A percentile compares a stretch with the other conserved stretches of the same genome.
phyloP scores from a whole-genome alignment of 1,140 invertebrate species.

The Eriocheir sinensis region DNA sequence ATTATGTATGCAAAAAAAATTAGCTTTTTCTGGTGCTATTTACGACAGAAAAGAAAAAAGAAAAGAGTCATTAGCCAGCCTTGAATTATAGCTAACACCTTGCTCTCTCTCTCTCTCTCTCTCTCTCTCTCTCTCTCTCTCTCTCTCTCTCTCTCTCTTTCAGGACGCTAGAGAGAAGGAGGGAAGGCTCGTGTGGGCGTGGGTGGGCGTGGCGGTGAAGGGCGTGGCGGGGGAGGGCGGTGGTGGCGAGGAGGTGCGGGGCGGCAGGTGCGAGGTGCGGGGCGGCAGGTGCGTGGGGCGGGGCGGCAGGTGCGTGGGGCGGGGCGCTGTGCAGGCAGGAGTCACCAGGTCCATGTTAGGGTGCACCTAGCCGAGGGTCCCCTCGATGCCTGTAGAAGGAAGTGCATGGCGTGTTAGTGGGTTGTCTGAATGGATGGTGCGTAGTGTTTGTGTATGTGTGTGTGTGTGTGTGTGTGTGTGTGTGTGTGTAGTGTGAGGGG shows the following conservation, averaged over 20 bases:
- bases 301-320: neutral
- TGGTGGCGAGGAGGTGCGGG: neutral
- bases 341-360: neutral
- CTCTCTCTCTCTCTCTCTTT: constrained; percentile 4
- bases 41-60: neutral
- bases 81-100: neutral
- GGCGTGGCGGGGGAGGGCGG: neutral
- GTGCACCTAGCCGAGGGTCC: neutral
- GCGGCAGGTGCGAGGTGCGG: too few relatives aligned
- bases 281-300: too few relatives aligned
- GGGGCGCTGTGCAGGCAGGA: neutral
- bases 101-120: constrained; percentile 39
- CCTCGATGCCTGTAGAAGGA: too few relatives aligned
- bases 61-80: too few relatives aligned
- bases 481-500: too few relatives aligned
- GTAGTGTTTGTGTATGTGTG: too few relatives aligned
- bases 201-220: neutral
- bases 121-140: neutral
- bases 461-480: too few relatives aligned
- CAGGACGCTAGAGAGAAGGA: too few relatives aligned
- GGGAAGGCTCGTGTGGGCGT: too few relatives aligned
- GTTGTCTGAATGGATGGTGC: too few relatives aligned
- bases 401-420: neutral
- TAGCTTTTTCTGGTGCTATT: neutral
- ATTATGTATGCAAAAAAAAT: neutral